These are phyloP conservation scores for Entomobrya multifasciata DNA, from an alignment of 2,888 invertebrate species.

Conservation along the genomic window DNA sequence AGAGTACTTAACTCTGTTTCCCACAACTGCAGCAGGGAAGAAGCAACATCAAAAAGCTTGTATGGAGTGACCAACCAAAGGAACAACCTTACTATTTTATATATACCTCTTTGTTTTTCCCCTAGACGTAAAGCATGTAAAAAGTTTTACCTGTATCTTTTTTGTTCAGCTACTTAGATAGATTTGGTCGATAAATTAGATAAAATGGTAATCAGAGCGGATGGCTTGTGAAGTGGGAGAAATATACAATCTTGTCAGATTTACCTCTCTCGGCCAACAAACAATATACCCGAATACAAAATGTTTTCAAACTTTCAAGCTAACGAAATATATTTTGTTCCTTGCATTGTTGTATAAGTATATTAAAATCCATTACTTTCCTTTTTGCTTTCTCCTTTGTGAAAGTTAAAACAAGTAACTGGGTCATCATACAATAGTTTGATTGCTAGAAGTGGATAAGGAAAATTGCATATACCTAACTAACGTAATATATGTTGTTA, in stretches of 20 bases:
- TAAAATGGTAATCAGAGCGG: conserved; percentile 55
- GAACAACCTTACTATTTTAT: background rate
- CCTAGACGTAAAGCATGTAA: background rate
- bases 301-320: background rate
- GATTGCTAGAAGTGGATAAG: background rate
- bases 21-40: too few relatives aligned
- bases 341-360: background rate
- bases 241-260: conserved; percentile 41
- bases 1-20: background rate
- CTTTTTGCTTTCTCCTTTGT: background rate
- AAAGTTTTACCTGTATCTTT: conserved; percentile 40
- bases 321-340: background rate
- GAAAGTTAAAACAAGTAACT: conserved; percentile 7
- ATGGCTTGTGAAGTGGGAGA: conserved; percentile 31
- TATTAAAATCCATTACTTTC: too few relatives aligned
- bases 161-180: conserved; percentile 21
- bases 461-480: background rate
- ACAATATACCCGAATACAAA: background rate
- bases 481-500: too few relatives aligned
- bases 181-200: conserved; percentile 59
- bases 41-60: too few relatives aligned
- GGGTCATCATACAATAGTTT: conserved; percentile 6
- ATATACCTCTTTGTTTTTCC: background rate
- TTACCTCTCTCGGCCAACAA: conserved; percentile 25
- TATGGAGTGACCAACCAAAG: too few relatives aligned